Conservation (phyloP, 1,140 invertebrate genomes). For the Drosophila neocordata region DNA sequence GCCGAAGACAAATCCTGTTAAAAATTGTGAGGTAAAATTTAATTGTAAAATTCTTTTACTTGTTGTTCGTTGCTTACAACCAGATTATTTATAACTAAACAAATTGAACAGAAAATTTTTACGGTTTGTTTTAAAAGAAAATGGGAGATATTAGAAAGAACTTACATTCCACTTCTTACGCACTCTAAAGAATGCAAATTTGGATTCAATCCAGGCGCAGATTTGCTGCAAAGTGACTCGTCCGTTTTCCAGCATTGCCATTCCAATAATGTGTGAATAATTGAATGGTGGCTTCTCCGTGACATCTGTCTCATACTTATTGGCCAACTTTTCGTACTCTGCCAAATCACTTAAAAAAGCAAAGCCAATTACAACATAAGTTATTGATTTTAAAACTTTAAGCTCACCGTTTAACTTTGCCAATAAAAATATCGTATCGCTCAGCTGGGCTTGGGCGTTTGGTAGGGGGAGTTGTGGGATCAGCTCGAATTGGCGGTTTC, state of each 20-base stretch:
- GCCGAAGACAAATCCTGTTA: too few relatives aligned
- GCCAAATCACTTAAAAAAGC: conserved; percentile 50
- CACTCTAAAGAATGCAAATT: conserved; percentile 76
- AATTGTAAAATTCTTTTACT: too few relatives aligned
- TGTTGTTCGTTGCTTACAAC: too few relatives aligned
- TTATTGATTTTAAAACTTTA: too few relatives aligned
- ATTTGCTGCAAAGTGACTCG: conserved; percentile 78
- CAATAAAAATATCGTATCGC: conserved; percentile 69
- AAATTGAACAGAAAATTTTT: too few relatives aligned
- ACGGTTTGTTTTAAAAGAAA: too few relatives aligned
- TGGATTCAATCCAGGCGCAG: conserved; percentile 78
- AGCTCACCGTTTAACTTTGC: conserved; percentile 68
- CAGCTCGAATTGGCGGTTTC: not conserved
- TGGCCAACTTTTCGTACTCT: conserved; percentile 65
- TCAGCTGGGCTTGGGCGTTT: conserved; percentile 62
- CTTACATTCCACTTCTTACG: conserved; percentile 82
- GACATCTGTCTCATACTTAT: conserved; percentile 65
- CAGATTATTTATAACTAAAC: too few relatives aligned
- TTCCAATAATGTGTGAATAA: conserved; percentile 81
- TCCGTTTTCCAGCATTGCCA: conserved; percentile 79
- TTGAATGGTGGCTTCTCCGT: conserved; percentile 79
- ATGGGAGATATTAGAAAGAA: not conserved
- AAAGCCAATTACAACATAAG: not conserved
- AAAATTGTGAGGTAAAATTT: too few relatives aligned
- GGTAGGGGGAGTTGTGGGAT: conserved; percentile 1